A percentile compares a stretch with the other conserved stretches of the same genome.
These are phyloP conservation scores for Wasmannia auropunctata DNA, from an alignment of 1,140 invertebrate species.

Conservation along the genomic window DNA sequence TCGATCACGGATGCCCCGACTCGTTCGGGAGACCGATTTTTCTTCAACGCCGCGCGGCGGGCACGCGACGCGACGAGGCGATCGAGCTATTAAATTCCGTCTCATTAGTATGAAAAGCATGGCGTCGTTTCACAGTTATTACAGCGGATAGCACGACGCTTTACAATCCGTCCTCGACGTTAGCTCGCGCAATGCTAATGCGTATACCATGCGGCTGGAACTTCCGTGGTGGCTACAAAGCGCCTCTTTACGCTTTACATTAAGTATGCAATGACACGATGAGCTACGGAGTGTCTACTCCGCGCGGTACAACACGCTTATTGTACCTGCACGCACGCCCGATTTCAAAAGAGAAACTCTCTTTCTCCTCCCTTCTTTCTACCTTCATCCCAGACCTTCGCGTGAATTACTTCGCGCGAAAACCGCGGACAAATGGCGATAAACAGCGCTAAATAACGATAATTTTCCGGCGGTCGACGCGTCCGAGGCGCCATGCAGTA, in stretches of 20 bases:
- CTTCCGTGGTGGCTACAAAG: slow-evolving; percentile 83
- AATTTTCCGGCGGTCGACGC: slow-evolving; percentile 24
- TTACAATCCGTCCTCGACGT: slow-evolving; percentile 82
- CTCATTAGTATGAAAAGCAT: slow-evolving; percentile 83
- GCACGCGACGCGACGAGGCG: background rate
- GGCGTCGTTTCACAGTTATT: slow-evolving; percentile 84
- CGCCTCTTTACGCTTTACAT: slow-evolving; percentile 72
- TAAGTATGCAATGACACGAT: slow-evolving; percentile 74
- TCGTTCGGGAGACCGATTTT: slow-evolving; percentile 14
- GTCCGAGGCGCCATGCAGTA: slow-evolving; percentile 22
- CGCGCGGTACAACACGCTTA: slow-evolving; percentile 64
- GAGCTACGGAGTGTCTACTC: slow-evolving; percentile 62
- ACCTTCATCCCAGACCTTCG: background rate
- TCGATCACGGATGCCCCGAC: too few relatives aligned
- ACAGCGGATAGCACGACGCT: slow-evolving; percentile 81
- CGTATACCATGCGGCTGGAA: slow-evolving; percentile 75
- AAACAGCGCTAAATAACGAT: slow-evolving; percentile 47
- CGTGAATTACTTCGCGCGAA: slow-evolving; percentile 30
- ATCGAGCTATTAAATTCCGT: slow-evolving; percentile 77
- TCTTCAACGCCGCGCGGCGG: background rate
- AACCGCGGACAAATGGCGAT: slow-evolving; percentile 20
- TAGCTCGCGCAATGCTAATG: slow-evolving; percentile 84
- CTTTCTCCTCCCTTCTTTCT: slow-evolving; percentile 16
- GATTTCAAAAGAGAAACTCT: slow-evolving; percentile 57
- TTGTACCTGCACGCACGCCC: slow-evolving; percentile 58